Evolutionary conservation across 2,797 vertebrate species (phyloP).

Genomic region (Acanthurus leucopareius): DNA sequence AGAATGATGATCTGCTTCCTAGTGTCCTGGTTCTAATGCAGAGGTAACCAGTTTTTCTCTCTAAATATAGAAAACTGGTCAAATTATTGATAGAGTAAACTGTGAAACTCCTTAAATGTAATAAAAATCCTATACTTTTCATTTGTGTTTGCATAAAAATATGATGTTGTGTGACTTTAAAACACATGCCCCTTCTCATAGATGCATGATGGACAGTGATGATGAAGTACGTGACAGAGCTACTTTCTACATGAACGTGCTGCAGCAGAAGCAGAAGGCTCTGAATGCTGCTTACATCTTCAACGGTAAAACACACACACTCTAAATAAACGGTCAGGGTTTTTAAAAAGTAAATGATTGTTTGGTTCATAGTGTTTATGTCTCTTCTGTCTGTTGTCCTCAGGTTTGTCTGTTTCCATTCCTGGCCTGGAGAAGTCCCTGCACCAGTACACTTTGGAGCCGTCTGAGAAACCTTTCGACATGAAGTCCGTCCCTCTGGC

Average conservation of each 20-base stretch:
- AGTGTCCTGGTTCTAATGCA: conserved; percentile 97
- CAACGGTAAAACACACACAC: conserved; percentile 85
- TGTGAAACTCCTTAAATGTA: neutral
- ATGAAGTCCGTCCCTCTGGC: conserved; percentile 94
- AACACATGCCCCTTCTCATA: conserved; percentile 54
- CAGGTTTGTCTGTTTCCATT: conserved; percentile 94
- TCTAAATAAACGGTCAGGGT: no score
- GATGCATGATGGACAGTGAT: conserved; percentile 99
- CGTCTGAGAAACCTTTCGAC: conserved; percentile 95
- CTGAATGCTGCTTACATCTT: conserved; percentile 97
- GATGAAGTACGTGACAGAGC: conserved; percentile 98
- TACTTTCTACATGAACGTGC: conserved; percentile 96
- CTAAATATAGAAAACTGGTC: neutral
- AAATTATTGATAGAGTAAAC: neutral
- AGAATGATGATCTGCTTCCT: conserved; percentile 95
- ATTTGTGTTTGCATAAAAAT: no score
- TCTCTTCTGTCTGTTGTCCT: conserved; percentile 8
- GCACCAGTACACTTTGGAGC: conserved; percentile 95
- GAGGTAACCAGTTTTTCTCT: conserved; percentile 82
- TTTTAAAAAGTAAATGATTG: neutral
- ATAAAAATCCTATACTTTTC: neutral
- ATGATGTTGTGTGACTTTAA: no score
- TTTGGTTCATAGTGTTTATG: neutral
- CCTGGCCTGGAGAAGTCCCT: conserved; percentile 97
- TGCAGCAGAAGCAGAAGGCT: conserved; percentile 96